A percentile compares a stretch with the other conserved stretches of the same genome.
Conservation (phyloP, 2,113 vertebrate genomes). For the Bothrops jararaca region DNA sequence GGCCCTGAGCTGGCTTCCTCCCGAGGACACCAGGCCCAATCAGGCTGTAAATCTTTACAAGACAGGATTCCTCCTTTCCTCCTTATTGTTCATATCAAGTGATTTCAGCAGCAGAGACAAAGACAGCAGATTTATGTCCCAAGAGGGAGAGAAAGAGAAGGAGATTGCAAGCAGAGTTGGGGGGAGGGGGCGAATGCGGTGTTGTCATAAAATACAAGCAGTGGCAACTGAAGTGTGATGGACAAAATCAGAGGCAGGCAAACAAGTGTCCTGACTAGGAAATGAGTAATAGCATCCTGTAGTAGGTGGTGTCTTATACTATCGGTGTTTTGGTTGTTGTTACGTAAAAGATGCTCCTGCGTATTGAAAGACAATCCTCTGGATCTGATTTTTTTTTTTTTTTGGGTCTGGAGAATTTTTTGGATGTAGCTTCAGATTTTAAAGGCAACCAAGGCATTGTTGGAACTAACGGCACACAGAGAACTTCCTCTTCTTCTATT, state of each 20-base stretch:
- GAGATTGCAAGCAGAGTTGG: neutral
- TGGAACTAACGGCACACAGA: neutral
- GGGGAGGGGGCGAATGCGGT: neutral
- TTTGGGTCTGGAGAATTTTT: neutral
- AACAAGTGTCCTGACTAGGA: neutral
- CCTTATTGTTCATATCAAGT: conserved; percentile 22
- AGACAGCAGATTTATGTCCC: conserved; percentile 12
- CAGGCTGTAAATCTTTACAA: conserved; percentile 7
- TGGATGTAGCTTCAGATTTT: neutral
- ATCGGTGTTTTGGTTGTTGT: neutral
- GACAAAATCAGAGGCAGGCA: too few species aligned
- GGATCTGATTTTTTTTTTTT: neutral
- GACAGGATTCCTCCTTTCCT: neutral
- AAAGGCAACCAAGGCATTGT: neutral
- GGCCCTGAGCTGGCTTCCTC: neutral
- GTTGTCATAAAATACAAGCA: neutral
- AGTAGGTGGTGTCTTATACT: neutral
- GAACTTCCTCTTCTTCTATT: neutral
- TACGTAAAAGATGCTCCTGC: neutral
- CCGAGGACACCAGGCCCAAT: neutral
- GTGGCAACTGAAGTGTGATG: neutral
- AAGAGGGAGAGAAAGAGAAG: neutral
- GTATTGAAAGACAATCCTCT: neutral
- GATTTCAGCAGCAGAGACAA: neutral
- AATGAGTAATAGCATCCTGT: neutral